These are phyloP conservation scores for Platerodrilus igneus DNA, from an alignment of 2,888 invertebrate species.

Conservation along the genomic window DNA sequence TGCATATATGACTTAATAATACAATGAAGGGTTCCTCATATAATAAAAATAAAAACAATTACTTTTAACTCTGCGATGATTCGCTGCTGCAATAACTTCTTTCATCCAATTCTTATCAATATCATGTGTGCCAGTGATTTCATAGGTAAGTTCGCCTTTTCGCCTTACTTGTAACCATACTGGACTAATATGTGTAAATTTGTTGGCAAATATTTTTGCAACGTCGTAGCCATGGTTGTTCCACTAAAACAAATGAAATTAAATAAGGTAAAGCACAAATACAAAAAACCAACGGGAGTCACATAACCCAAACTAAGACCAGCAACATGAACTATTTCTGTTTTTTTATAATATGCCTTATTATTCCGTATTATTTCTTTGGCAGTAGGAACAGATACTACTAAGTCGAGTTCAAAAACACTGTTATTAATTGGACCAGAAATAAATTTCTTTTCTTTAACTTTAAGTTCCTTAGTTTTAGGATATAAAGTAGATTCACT, in stretches of 20 bases:
- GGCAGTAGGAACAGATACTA: slow-evolving; percentile 61
- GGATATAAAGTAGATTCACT: slow-evolving; percentile 35
- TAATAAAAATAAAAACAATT: slow-evolving; percentile 22
- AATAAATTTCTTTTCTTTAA: slow-evolving; percentile 15
- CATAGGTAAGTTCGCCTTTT: slow-evolving; percentile 58
- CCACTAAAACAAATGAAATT: slow-evolving; percentile 67
- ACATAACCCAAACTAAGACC: slow-evolving; percentile 84
- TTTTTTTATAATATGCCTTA: slow-evolving; percentile 69
- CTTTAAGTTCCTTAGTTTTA: slow-evolving; percentile 33
- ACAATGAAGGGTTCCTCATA: background rate
- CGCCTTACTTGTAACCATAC: slow-evolving; percentile 88
- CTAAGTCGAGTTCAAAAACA: slow-evolving; percentile 67
- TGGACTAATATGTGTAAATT: slow-evolving; percentile 87
- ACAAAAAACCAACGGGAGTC: slow-evolving; percentile 67
- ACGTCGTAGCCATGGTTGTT: slow-evolving; percentile 91
- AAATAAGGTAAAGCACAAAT: no score
- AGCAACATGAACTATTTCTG: slow-evolving; percentile 60
- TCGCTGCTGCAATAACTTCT: slow-evolving; percentile 59
- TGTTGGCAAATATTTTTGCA: slow-evolving; percentile 82
- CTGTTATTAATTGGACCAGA: slow-evolving; percentile 40
- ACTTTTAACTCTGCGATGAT: slow-evolving; percentile 57
- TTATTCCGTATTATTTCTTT: slow-evolving; percentile 75
- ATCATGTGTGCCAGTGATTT: slow-evolving; percentile 72
- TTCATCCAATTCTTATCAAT: slow-evolving; percentile 80
- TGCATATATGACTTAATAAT: no score